Evolutionary conservation across 2,797 vertebrate genomes (phyloP), one percentile per base, ranked within the genome.

Genomic region (Acropternis orthonyx): DNA sequence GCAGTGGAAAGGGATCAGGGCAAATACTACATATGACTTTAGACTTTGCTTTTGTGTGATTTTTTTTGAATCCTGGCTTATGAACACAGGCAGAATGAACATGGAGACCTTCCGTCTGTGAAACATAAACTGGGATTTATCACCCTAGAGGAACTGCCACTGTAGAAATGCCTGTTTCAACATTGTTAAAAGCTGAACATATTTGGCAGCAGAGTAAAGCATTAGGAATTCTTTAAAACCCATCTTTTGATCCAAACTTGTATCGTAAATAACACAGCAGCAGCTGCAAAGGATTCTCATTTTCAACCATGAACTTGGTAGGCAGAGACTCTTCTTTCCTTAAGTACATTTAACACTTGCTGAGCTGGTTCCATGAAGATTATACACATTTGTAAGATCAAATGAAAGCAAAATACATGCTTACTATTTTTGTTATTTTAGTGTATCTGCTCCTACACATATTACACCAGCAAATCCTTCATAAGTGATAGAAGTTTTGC

Each of bases 41-140:
- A 89, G 52, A 71, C 74, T 74, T 95, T 63, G 54, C 28, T 67
- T 96, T 92, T 91, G 36, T 90, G 79, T 65, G 49, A 86, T 78
- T 85, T 88, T 93, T 95, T 95, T 73, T 16, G 11, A 92, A 76
- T 85, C 23, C 76, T 88, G 91, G 73, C 68, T 89, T 88, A 63
- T 1, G 37, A 96, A 83, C 66, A 77, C 56, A 94, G 71, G 54
- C 93, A 92, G 68, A 92, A 55, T 46, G 71, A 95, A 90, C 88
- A 93, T 44, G 92, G 62, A 94, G 72, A 91, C 82, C 90, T 96
- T 96, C 76, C 0, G 21, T 91, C 91, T 94, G 72, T 85, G 77
- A 82, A 95, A 92, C 84, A 87, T 92, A 93, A 97, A 92, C 80
- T 85, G 81, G 91, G 91, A 96, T 97, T 95, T 97, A 96, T 97